Evolutionary conservation across 1,140 invertebrate species (phyloP), one percentile per base, ranked within the genome.

Genomic region (Drosophila dunni): DNA sequence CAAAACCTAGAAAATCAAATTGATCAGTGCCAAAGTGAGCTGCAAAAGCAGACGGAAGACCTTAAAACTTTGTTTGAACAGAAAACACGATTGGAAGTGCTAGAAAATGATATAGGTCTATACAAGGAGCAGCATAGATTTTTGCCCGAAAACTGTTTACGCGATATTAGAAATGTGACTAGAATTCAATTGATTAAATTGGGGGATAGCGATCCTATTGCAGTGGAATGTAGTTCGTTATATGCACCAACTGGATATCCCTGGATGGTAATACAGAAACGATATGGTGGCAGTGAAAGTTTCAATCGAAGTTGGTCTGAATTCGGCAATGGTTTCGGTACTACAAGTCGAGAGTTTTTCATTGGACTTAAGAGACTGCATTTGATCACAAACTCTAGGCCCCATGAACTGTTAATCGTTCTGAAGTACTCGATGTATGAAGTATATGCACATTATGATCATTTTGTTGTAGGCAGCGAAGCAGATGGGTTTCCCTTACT

Each of bases 241-340:
- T 36, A 29, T 15, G 7, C 38, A 34, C 7, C 11, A n/a, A 15
- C 10, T 9, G 8, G n/a, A 20, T 17, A 5, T 7, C 24, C 51
- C 4, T 69, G 48, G 48, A 62, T 62, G 11, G 11, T 62, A 11
- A 9, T 62, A 11, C 48, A 53, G 3, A 36, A 24, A 1, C 58
- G 58, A 1, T 33, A 24, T 7, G 38, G 53, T 20, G 36, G 20
- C 2, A 17, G 29, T 1, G 48, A 40, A 0, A 1, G 45, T 15
- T 62, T 69, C 9, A 54, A 69, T n/a, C 38, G 15, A 3, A 62
- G 40, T 20, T 62, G 58, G 66, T 8, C 17, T 2, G 57, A 62
- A 2, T 53, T 53, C 11, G 51, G 11, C 2, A n/a, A 51, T 9
- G 57, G 57, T 1, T 61, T 69, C n/a, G 46, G 46, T 7, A 10